These are phyloP conservation scores for Chaetogeoica ovagalla DNA, from an alignment of 2,888 invertebrate species.

Conservation along the genomic window DNA sequence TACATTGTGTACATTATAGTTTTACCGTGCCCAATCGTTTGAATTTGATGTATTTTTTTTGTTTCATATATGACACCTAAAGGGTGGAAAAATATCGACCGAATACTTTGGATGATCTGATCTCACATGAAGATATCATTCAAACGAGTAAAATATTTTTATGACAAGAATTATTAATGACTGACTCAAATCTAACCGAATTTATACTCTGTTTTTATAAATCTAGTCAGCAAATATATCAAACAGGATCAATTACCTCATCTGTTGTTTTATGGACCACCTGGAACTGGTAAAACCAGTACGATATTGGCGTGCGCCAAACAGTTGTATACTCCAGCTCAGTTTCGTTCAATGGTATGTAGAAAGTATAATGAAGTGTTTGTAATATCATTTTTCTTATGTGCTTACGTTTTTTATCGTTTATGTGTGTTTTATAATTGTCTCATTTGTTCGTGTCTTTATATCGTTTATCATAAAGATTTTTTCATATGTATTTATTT, in stretches of 20 bases:
- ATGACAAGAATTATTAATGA: too few relatives aligned
- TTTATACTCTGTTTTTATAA: slow-evolving; percentile 45
- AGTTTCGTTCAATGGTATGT: slow-evolving; percentile 89
- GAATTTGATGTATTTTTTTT: slow-evolving; percentile 41
- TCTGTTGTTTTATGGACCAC: slow-evolving; percentile 95
- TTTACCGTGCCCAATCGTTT: neutral
- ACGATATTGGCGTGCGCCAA: slow-evolving; percentile 95
- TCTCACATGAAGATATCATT: slow-evolving; percentile 96
- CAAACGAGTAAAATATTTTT: slow-evolving; percentile 72
- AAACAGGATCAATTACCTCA: slow-evolving; percentile 91
- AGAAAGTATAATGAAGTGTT: too few relatives aligned
- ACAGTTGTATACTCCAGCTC: slow-evolving; percentile 84
- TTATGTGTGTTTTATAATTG: neutral
- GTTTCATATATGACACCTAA: slow-evolving; percentile 54
- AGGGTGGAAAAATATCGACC: slow-evolving; percentile 99
- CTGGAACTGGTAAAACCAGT: slow-evolving; percentile 97
- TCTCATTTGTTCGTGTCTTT: too few relatives aligned
- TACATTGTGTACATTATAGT: neutral
- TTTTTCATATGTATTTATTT: too few relatives aligned
- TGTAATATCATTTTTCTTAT: too few relatives aligned
- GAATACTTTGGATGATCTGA: slow-evolving; percentile 83
- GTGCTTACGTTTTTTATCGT: too few relatives aligned
- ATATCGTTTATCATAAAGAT: too few relatives aligned
- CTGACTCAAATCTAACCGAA: neutral
- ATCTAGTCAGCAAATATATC: slow-evolving; percentile 81